Evolutionary conservation across 1,140 invertebrate species (phyloP), one percentile per base, ranked within the genome.

Genomic region (Hycleus phaleratus): DNA sequence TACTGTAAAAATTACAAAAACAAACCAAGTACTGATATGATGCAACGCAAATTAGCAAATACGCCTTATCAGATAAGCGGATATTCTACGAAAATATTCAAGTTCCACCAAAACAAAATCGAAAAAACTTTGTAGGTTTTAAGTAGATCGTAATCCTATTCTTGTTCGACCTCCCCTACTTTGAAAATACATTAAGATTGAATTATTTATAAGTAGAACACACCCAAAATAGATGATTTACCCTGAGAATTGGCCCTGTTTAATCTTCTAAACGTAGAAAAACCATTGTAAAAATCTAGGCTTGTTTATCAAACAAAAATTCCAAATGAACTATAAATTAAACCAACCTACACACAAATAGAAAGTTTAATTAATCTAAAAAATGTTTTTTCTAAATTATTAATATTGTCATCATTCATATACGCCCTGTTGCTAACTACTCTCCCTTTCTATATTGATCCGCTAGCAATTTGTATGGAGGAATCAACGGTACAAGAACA

Each of bases 371-470:
- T 32, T 32, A 32, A 5, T 32, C 3, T 32, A 32, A 32, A 32
- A 7, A 32, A 4, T 32, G 3, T 32, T 32, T 32, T 5, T 32
- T 32, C 7, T 32, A 32, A 32, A 7, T 7, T 32, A 7, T 32
- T 32, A 32, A 5, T 7, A 7, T 32, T 32, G 32, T 26, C n/a
- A 42, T 32, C 32, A 32, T 3, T 32, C 4, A 32, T 5, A 32
- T 32, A 56, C 38, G 52, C 52, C 49, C 54, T 56, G 49, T 54
- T 54, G 58, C 56, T 50, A 46, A 58, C 18, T 18, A 18, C 56
- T 58, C 56, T 58, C 56, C 45, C 56, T 58, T 61, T 61, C 49
- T 61, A 56, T 18, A 18, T 52, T 61, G 54, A 56, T 61, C 58
- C 54, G 44, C 32, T 2, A 32, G 32, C 32, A 4, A 32, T 5